Conservation (phyloP, 2,113 vertebrate species). For the Nerophis ophidion region DNA sequence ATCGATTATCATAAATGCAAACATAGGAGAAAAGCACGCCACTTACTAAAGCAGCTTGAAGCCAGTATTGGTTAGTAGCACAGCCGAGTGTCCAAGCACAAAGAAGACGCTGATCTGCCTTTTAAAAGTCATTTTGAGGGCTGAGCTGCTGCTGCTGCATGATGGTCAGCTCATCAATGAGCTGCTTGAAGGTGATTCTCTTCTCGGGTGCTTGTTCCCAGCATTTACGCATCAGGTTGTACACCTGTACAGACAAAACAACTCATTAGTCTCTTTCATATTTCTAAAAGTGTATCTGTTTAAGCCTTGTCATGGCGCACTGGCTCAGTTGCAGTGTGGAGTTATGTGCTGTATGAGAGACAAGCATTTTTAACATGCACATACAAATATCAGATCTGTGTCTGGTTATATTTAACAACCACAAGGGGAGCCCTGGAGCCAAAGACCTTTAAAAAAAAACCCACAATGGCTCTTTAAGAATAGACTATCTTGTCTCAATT, state of each 20-base stretch:
- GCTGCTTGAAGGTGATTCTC: constrained; percentile 82
- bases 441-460: neutral
- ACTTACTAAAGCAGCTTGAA: neutral
- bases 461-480: too few relatives aligned
- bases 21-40: neutral
- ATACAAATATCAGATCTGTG: too few relatives aligned
- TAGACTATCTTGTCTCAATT: too few relatives aligned
- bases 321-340: too few relatives aligned
- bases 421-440: too few relatives aligned
- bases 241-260: constrained; percentile 70
- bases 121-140: constrained; percentile 9
- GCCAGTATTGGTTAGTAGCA: neutral
- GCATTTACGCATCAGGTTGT: constrained; percentile 86
- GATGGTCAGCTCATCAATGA: constrained; percentile 82
- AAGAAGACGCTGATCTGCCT: too few relatives aligned
- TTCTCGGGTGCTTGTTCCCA: constrained; percentile 82
- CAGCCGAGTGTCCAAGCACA: neutral
- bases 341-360: too few relatives aligned
- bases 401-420: too few relatives aligned
- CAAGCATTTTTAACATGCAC: too few relatives aligned
- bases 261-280: too few relatives aligned
- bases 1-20: neutral
- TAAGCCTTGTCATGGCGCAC: too few relatives aligned
- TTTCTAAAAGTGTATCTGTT: too few relatives aligned
- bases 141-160: constrained; percentile 63